phyloP scores from a whole-genome alignment of 2,888 invertebrate genomes.

The Fragum sueziense region DNA sequence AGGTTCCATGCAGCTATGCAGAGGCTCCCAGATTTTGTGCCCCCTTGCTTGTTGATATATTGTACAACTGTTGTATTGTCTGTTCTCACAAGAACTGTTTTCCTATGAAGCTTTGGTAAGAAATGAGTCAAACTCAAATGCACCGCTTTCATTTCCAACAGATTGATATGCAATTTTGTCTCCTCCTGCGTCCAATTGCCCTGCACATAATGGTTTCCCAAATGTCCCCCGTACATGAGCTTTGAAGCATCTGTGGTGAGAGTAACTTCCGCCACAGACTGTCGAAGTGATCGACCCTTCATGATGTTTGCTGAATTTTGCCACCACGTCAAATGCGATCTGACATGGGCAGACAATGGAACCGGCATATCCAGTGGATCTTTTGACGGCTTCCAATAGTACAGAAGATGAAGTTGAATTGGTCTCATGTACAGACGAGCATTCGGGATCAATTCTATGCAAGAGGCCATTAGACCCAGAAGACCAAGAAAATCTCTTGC shows the following conservation, averaged over 20 bases:
- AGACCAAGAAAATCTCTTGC: slow-evolving; percentile 23
- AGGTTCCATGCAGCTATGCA: neutral
- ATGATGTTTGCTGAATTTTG: neutral
- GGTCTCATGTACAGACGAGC: slow-evolving; percentile 42
- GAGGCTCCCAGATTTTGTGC: neutral
- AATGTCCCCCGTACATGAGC: neutral
- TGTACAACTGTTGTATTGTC: neutral
- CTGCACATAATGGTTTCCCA: neutral
- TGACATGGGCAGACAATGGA: neutral
- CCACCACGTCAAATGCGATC: slow-evolving; percentile 9
- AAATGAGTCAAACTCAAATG: neutral
- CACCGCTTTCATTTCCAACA: slow-evolving; percentile 10
- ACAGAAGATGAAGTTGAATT: slow-evolving; percentile 32
- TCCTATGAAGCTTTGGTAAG: neutral
- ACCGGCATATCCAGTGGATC: neutral
- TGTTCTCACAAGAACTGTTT: neutral
- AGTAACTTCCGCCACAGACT: neutral
- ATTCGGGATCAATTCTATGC: slow-evolving; percentile 37
- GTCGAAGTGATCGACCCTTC: slow-evolving; percentile 11
- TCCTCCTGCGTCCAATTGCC: neutral
- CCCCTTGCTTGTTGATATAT: neutral
- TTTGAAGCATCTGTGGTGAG: slow-evolving; percentile 18
- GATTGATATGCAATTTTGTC: slow-evolving; percentile 1
- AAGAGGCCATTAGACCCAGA: slow-evolving; percentile 39
- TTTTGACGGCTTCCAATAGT: slow-evolving; percentile 20